These are phyloP conservation scores for Arrhamphus sclerolepis DNA, from an alignment of 2,797 vertebrate genomes.

Conservation along the genomic window DNA sequence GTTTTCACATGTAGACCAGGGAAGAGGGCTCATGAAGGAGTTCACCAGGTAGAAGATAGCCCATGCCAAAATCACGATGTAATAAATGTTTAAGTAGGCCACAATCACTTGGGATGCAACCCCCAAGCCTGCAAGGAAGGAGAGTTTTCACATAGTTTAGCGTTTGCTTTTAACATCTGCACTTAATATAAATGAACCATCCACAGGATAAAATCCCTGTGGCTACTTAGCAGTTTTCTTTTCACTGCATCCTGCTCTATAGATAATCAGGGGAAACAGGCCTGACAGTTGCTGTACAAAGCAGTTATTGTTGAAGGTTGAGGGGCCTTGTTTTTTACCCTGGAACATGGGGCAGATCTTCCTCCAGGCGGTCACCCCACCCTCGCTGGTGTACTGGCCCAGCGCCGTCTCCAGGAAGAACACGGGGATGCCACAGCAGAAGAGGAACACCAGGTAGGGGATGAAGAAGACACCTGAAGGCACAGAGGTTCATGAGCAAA, in stretches of 20 bases:
- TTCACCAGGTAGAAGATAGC: conserved; percentile 89
- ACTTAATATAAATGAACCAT: not conserved
- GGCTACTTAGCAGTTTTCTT: not conserved
- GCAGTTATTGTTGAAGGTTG: conserved; percentile 2
- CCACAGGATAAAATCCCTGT: no score
- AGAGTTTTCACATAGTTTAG: conserved; percentile 5
- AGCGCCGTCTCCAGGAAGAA: conserved; percentile 93
- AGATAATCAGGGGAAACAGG: not conserved
- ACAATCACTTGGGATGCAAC: conserved; percentile 88
- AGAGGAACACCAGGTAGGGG: conserved; percentile 91
- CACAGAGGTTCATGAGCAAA: not conserved
- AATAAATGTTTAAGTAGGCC: conserved; percentile 88
- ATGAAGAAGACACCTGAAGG: conserved; percentile 91
- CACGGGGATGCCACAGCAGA: conserved; percentile 90
- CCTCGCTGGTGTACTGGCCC: conserved; percentile 94
- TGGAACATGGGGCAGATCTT: conserved; percentile 95
- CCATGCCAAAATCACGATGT: conserved; percentile 91
- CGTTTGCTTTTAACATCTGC: not conserved
- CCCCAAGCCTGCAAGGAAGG: conserved; percentile 84
- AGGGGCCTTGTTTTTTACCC: conserved; percentile 77
- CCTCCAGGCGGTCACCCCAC: conserved; percentile 92
- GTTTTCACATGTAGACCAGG: conserved; percentile 90
- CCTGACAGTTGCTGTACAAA: not conserved
- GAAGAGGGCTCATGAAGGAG: conserved; percentile 85
- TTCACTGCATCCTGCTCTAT: not conserved